Base-by-base conservation (phyloP, 2,797 vertebrate genomes). In the Enoplosus armatus region DNA sequence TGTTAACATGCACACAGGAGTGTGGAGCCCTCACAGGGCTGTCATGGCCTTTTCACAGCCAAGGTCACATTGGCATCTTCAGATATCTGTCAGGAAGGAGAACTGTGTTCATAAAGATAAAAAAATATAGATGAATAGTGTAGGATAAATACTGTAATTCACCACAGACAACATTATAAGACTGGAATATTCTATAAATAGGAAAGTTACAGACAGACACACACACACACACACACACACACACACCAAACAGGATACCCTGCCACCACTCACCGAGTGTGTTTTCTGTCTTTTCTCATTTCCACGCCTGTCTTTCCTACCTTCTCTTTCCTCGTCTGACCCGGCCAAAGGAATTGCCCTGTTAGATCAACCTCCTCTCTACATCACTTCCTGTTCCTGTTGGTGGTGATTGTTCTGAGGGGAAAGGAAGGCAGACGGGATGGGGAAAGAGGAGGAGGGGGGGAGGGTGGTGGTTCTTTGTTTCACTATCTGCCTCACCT, bases 361-460 rank as follows among this genome's bases (percentile, higher is more conserved):
- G 88, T 94, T 93, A 93, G 91, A 90, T 93, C 85, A 84, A 84
- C 91, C 85, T 85, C 88, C 91, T 89, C 84, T 89, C 83, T 48
- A 80, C 93, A 88, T 93, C 91, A 93, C 92, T 94, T 96, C 90
- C 94, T 86, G 92, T 94, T 95, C 93, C 94, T 94, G 93, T 91
- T 90, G 83, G 93, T 68, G 80, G 68, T 35, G 61, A 95, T 96
- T 95, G 95, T 95, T 95, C 87, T 85, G 72, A 89, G 83, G 82
- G 88, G 85, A 90, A 90, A 76, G 83, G 92, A 91, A 90, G 77
- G 89, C 83, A 86, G 90, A 86, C 79, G 76, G 87, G 79, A 88
- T 82, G 68, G 69, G 79, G 79, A 60, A 78, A 63, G 58, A 47
- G 82, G 61, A 15, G 56, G 29, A 10, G 43, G 45, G 27, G 33